phyloP scores from a whole-genome alignment of 1,140 invertebrate species.

The Drosophila punjabiensis region DNA sequence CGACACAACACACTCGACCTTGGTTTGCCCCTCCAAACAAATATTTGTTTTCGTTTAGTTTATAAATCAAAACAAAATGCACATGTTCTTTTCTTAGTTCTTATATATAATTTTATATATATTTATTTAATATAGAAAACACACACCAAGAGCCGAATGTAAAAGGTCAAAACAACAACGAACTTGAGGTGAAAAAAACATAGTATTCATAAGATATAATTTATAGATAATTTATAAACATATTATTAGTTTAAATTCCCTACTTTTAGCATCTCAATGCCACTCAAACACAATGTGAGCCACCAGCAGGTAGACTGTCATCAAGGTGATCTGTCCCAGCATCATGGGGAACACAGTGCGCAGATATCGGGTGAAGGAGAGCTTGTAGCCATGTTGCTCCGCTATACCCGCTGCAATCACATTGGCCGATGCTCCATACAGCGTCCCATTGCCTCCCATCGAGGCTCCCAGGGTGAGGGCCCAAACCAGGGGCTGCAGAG shows the following conservation, averaged over 20 bases:
- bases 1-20: constrained; percentile 18
- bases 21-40: constrained; percentile 22
- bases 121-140: constrained; percentile 24
- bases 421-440: constrained; percentile 93
- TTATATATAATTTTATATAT: constrained; percentile 28
- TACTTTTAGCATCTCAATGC: constrained; percentile 83
- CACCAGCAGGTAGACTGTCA: constrained; percentile 89
- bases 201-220: constrained; percentile 8
- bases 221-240: constrained; percentile 5
- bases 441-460: constrained; percentile 92
- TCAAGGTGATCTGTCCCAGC: constrained; percentile 88
- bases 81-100: constrained; percentile 13
- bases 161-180: constrained; percentile 18
- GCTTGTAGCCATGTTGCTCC: constrained; percentile 93
- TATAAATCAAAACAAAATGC: too few species aligned
- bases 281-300: constrained; percentile 89
- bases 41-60: background rate
- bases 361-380: constrained; percentile 87
- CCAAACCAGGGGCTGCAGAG: constrained; percentile 90
- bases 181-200: constrained; percentile 16
- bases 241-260: constrained; percentile 1
- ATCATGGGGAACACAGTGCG: constrained; percentile 91
- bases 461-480: constrained; percentile 92
- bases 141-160: constrained; percentile 39
- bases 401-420: constrained; percentile 93